phyloP scores from a whole-genome alignment of 2,797 vertebrate genomes.

The Calcarius lapponicus region DNA sequence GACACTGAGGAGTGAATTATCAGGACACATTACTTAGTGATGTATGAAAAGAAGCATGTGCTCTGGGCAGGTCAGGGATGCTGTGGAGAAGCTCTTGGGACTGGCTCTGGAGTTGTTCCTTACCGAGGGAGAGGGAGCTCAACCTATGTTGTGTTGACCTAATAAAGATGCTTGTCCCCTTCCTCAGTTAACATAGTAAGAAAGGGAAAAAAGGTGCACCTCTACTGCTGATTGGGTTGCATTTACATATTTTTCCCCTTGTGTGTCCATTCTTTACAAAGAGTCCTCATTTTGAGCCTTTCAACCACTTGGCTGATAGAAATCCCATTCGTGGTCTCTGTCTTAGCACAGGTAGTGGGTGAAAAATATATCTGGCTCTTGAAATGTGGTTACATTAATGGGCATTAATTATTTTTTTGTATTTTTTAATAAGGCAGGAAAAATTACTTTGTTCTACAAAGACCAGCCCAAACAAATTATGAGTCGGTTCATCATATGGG shows the following conservation, averaged over 20 bases:
- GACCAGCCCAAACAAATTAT: constrained; percentile 86
- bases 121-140: background rate
- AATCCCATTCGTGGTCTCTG: background rate
- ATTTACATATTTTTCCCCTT: background rate
- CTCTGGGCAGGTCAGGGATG: fast-evolving
- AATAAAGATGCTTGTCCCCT: background rate
- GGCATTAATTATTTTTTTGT: background rate
- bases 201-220: background rate
- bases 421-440: constrained; percentile 85
- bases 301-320: background rate
- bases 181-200: background rate
- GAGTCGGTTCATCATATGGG: constrained; percentile 87
- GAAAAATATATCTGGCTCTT: background rate
- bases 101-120: background rate
- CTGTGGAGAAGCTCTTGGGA: background rate
- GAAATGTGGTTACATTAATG: background rate
- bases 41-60: background rate
- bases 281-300: background rate
- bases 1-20: background rate
- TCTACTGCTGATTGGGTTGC: background rate
- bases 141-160: background rate
- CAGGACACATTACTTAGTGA: background rate
- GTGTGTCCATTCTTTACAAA: background rate
- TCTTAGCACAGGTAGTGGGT: background rate
- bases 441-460: constrained; percentile 91